Conservation (phyloP, 2,888 invertebrate species). For the Trachelus stipa region DNA sequence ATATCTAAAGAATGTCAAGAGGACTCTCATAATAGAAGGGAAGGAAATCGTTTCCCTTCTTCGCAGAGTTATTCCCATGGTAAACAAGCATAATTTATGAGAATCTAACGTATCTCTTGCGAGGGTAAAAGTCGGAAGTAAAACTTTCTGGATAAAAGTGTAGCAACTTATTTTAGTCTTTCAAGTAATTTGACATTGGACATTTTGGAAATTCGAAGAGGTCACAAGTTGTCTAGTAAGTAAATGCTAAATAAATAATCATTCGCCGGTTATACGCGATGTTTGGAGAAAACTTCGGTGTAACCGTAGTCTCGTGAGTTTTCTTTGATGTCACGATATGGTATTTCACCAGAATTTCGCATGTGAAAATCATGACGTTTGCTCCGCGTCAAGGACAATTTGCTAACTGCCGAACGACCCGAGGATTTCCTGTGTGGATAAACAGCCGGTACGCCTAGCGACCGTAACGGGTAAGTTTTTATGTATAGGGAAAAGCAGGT, state of each 20-base stretch:
- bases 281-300: background rate
- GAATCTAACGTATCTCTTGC: slow-evolving; percentile 4
- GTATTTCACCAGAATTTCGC: background rate
- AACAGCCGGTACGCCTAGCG: background rate
- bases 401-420: background rate
- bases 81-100: slow-evolving; percentile 11
- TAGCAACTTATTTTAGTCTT: background rate
- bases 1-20: background rate
- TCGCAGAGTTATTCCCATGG: background rate
- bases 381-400: background rate
- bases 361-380: background rate
- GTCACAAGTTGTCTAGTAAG: background rate
- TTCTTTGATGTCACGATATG: background rate
- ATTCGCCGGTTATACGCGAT: background rate
- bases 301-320: background rate
- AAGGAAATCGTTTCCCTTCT: background rate
- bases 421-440: background rate
- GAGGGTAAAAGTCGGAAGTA: background rate
- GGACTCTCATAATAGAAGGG: slow-evolving; percentile 30
- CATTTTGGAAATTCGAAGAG: background rate
- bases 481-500: background rate
- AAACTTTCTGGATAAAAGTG: background rate
- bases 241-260: background rate
- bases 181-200: background rate
- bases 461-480: background rate